Conservation (phyloP, 2,797 vertebrate genomes). For the Discoglossus pictus region DNA sequence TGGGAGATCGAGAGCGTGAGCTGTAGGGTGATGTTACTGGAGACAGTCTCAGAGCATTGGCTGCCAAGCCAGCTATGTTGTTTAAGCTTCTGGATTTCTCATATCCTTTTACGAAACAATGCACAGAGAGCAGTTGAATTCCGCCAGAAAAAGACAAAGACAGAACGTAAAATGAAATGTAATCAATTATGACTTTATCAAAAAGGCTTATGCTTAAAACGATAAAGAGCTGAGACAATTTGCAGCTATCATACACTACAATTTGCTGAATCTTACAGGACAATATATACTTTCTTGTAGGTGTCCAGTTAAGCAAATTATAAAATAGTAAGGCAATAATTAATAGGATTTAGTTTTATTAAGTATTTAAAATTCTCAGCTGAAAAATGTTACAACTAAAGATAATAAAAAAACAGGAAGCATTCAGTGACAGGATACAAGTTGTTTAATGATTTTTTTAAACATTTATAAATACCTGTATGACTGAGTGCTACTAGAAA, state of each 20-base stretch:
- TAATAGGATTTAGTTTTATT: slow-evolving; percentile 19
- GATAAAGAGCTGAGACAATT: slow-evolving; percentile 58
- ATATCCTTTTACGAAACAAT: slow-evolving; percentile 88
- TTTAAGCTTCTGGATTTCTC: slow-evolving; percentile 96
- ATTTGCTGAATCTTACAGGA: slow-evolving; percentile 22
- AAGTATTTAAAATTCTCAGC: slow-evolving; percentile 40
- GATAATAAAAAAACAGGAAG: slow-evolving; percentile 38
- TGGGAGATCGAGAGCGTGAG: slow-evolving; percentile 89
- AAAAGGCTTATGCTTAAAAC: slow-evolving; percentile 57
- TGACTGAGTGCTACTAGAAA: no score
- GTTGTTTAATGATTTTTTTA: no score
- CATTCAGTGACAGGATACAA: no score
- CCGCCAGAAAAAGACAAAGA: slow-evolving; percentile 81
- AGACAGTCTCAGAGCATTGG: slow-evolving; percentile 89
- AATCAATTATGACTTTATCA: slow-evolving; percentile 60
- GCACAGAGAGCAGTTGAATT: slow-evolving; percentile 83
- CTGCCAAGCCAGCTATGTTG: slow-evolving; percentile 91
- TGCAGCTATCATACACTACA: no score
- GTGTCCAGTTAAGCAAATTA: slow-evolving; percentile 42
- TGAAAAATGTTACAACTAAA: no score
- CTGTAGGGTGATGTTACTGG: slow-evolving; percentile 90
- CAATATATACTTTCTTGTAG: slow-evolving; percentile 40
- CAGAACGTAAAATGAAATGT: slow-evolving; percentile 76
- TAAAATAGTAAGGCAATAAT: slow-evolving; percentile 21
- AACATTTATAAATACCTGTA: no score